Base-by-base conservation (phyloP, 1,140 invertebrate genomes). In the Drosophila pseudoobscura region DNA sequence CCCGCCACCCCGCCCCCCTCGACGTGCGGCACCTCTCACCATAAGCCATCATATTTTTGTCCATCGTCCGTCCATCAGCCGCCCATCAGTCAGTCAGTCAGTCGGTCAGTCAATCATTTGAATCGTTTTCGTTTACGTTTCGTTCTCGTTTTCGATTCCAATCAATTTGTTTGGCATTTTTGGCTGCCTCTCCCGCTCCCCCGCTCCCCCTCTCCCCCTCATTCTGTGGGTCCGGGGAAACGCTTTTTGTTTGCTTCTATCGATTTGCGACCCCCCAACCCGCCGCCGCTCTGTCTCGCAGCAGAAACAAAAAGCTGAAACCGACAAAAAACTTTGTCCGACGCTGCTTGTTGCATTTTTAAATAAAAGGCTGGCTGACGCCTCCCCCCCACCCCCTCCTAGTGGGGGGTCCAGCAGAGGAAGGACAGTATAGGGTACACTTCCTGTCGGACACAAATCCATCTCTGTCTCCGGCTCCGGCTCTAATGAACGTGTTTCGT, bases 101-200 rank as follows among this genome's bases (percentile, higher is more conserved):
- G 75, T 73, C 80, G 78, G 57, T 76, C 80, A 80, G 78, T 85
- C 82, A 87, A 87, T 87, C 82, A 87, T 87, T 88, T 77, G 83
- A 87, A 87, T 88, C 83, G 82, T 87, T 87, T 88, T 87, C 83
- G 83, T 87, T 87, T 88, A 80, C 83, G 78, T 87, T 87, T 78
- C 82, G 83, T 82, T 88, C 82, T 87, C 82, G 82, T 82, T 88
- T 87, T 87, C 82, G 82, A 88, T 87, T 87, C 82, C 82, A 87
- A 87, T 87, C 82, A 87, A 87, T 87, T 87, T 87, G 82, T 88
- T 87, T 87, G 82, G 83, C 74, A 87, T 87, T 87, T 80, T 87
- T 85, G 82, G 83, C 78, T 85, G 80, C 64, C 63, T 70, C 57
- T 20, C 17, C 13, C 35, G 20, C 22, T 39, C 41, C 3, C 11